Conservation (phyloP, 2,888 invertebrate genomes). For the Linyphia triangularis region DNA sequence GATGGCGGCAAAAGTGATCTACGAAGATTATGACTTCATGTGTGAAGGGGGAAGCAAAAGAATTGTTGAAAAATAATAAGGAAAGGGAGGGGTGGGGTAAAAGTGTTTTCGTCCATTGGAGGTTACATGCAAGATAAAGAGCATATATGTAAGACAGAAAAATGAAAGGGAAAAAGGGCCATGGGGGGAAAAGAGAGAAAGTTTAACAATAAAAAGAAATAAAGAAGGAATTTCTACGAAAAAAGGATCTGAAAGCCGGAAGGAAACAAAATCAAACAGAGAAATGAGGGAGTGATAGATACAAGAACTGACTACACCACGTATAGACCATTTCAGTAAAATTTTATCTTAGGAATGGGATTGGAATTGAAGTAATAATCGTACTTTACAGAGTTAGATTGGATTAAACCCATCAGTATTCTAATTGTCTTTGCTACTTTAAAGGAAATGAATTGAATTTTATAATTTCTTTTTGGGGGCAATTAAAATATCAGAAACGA, state of each 20-base stretch:
- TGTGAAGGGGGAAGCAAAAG: slow-evolving; percentile 27
- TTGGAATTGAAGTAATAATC: neutral
- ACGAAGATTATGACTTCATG: slow-evolving; percentile 61
- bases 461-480: too few species aligned
- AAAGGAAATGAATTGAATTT: too few species aligned
- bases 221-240: neutral
- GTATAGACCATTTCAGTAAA: slow-evolving; percentile 35
- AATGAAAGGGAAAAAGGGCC: slow-evolving; percentile 7
- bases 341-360: slow-evolving; percentile 30
- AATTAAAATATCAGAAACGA: too few species aligned
- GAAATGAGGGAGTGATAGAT: slow-evolving; percentile 6
- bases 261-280: slow-evolving; percentile 44
- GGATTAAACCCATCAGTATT: too few species aligned
- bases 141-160: slow-evolving; percentile 45
- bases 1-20: slow-evolving; percentile 65
- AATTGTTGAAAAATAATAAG: slow-evolving; percentile 31
- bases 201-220: slow-evolving; percentile 16
- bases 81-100: neutral
- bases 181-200: slow-evolving; percentile 15
- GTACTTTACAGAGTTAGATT: too few species aligned
- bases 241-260: slow-evolving; percentile 32
- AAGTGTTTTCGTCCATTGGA: slow-evolving; percentile 37
- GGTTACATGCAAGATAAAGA: slow-evolving; percentile 58
- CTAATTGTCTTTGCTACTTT: too few species aligned
- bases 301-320: neutral